A percentile compares a stretch with the other conserved stretches of the same genome.
These are phyloP conservation scores for Microcebus ravelobensis DNA, from an alignment of 2,113 vertebrate species.

Conservation along the genomic window DNA sequence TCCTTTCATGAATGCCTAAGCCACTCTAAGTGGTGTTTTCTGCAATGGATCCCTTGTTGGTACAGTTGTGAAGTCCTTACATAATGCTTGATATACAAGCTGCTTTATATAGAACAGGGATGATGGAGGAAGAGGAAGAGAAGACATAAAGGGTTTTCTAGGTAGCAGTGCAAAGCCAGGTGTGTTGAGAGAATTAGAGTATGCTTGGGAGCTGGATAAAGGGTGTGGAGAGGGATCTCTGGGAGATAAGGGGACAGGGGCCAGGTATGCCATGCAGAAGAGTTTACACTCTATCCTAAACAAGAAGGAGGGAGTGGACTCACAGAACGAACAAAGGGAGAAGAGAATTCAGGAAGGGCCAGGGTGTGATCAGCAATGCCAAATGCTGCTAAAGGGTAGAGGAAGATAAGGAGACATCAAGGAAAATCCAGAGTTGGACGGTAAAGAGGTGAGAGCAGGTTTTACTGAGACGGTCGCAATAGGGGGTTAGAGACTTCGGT, in stretches of 20 bases:
- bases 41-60: background rate
- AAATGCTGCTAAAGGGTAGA: background rate
- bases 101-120: background rate
- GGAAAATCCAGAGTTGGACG: background rate
- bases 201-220: background rate
- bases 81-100: background rate
- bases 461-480: background rate
- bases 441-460: background rate
- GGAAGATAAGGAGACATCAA: background rate
- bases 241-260: background rate
- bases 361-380: background rate
- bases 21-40: background rate
- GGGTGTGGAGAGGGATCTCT: fast-evolving
- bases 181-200: background rate
- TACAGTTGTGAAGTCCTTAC: background rate
- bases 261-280: background rate
- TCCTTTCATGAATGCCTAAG: background rate
- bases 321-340: background rate
- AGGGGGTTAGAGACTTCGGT: background rate
- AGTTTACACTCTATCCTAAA: background rate
- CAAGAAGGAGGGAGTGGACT: background rate
- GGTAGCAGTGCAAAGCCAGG: background rate
- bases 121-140: background rate
- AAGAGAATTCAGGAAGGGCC: background rate
- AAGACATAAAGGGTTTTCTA: background rate